These are phyloP conservation scores for Trogon melanurus DNA, from an alignment of 2,113 vertebrate genomes.

Conservation along the genomic window DNA sequence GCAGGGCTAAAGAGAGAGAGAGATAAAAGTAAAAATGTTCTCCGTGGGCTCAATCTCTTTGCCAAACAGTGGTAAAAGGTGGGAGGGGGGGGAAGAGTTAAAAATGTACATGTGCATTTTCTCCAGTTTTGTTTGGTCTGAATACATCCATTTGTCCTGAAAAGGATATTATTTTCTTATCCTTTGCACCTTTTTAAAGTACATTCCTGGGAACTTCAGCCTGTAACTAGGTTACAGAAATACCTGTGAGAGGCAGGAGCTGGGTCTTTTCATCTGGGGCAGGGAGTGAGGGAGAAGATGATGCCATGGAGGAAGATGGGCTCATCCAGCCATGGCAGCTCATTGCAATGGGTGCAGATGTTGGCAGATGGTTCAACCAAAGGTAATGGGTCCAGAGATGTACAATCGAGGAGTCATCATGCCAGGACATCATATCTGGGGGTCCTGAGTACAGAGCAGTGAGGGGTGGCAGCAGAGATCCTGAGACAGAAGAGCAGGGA, in stretches of 20 bases:
- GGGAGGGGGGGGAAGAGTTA: fast-evolving
- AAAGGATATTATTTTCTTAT: not conserved
- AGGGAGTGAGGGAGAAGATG: fast-evolving
- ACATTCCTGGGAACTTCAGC: not conserved
- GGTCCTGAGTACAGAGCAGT: fast-evolving
- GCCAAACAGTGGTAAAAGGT: not conserved
- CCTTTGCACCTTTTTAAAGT: not conserved
- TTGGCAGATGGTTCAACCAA: not conserved
- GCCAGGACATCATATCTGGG: not conserved
- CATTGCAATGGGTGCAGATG: not conserved
- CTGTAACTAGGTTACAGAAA: not conserved
- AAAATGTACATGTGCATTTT: not conserved
- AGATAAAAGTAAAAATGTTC: not conserved
- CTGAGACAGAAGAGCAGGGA: not conserved
- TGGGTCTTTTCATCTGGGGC: not conserved
- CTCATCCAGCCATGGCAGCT: not conserved
- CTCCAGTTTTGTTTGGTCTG: not conserved
- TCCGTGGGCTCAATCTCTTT: not conserved
- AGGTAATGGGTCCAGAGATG: not conserved
- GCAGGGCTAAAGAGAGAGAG: not conserved
- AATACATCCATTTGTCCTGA: not conserved
- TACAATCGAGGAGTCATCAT: not conserved
- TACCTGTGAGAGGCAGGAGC: not conserved
- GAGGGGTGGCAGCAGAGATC: not conserved
- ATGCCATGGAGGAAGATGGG: not conserved